phyloP scores from a whole-genome alignment of 2,888 invertebrate genomes.

The Dasysyrphus tricinctus region DNA sequence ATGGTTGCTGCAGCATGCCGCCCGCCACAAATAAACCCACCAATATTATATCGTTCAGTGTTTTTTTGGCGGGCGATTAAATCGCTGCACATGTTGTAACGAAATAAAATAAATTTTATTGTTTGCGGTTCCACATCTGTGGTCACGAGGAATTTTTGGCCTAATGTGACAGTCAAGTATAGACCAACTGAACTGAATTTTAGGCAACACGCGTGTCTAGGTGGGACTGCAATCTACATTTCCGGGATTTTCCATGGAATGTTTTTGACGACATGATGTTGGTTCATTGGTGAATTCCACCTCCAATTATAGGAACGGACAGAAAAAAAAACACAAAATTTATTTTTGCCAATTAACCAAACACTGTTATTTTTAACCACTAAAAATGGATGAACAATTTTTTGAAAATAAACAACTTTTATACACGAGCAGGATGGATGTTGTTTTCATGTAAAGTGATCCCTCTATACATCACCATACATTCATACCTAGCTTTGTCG shows the following conservation, averaged over 20 bases:
- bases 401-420: neutral
- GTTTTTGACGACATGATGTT: neutral
- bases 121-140: constrained; percentile 67
- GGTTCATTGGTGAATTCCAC: neutral
- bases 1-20: neutral
- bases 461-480: neutral
- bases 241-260: constrained; percentile 47
- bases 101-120: constrained; percentile 57
- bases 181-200: neutral
- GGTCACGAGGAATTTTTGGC: constrained; percentile 47
- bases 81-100: constrained; percentile 48
- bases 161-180: constrained; percentile 4
- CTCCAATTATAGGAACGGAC: neutral
- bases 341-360: constrained; percentile 17
- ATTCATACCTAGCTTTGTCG: neutral
- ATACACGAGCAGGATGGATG: neutral
- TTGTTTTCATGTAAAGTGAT: constrained; percentile 1
- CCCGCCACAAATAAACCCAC: constrained; percentile 9
- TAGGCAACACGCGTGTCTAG: constrained; percentile 2
- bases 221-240: neutral
- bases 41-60: constrained; percentile 17
- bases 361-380: constrained; percentile 16
- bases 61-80: constrained; percentile 42
- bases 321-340: neutral
- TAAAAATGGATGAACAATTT: constrained; percentile 8